Evolutionary conservation across 2,888 invertebrate species (phyloP), one percentile per base, ranked within the genome.

Genomic region (Barypeithes pellucidus): DNA sequence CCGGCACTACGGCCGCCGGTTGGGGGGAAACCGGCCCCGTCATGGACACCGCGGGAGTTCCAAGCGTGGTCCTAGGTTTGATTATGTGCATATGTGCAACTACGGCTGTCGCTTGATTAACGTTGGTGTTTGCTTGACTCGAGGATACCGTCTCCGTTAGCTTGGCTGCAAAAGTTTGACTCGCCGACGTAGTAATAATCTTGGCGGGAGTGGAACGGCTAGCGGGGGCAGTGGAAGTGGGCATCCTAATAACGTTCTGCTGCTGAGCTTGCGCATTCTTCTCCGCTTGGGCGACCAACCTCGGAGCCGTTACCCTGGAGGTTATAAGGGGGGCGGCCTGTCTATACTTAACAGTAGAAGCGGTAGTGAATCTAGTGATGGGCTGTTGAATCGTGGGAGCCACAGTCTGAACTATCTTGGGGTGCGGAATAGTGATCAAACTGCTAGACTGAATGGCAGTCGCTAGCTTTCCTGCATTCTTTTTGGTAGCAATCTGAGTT

Each of bases 161-260:
- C 85, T 93, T 93, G 68, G 93, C 93, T 16, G 93, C 93, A 86
- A 93, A 93, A 1, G 93, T 92, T 86, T 91, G 91, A 59, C 89
- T 88, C n/a, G 91, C 88, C 18, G 82, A 86, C 77, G 87, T 76
- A 1, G 82, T 77, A 11, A 81, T 77, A 39, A 79, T 73, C 57
- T 82, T 79, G 20, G 81, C 78, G 11, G 79, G 67, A 8, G 81
- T 82, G 59, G 81, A 77, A 47, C 79, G 74, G 24, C 89, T 88
- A 87, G 89, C 88, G 73, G 89, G 88, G 43, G 88, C 88, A 4
- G 77, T 68, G 73, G 87, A 88, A 8, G 89, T 89, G 79, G 89
- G 89, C 12, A 75, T 62, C 16, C 79, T 75, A 41, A 70, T 54
- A 36, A 41, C 12, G 36, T 70, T 70, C 18, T 50, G 85, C 86